phyloP scores from a whole-genome alignment of 2,113 vertebrate genomes.

The Paramormyrops kingsleyae region DNA sequence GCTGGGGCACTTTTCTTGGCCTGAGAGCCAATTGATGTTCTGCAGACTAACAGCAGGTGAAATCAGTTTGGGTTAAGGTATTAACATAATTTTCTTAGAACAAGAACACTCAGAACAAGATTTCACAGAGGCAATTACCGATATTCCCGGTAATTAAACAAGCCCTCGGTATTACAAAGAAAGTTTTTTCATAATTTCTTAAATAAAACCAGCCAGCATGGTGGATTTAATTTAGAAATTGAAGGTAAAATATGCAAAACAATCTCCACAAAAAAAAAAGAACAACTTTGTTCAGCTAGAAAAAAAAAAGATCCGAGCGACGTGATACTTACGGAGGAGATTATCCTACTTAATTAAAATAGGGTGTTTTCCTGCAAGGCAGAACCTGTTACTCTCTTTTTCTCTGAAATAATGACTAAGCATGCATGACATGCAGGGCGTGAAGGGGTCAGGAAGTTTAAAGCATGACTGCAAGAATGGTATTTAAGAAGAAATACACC shows the following conservation, averaged over 20 bases:
- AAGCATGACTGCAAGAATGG: not conserved
- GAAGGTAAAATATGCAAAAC: conserved; percentile 1
- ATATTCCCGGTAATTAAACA: not conserved
- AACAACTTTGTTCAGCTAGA: not conserved
- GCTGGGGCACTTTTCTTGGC: not conserved
- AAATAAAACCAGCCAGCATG: not conserved
- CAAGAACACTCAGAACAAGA: not conserved
- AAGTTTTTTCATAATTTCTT: not conserved
- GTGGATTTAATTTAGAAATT: not conserved
- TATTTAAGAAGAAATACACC: not conserved
- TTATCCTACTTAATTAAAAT: not conserved
- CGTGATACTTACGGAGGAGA: not conserved
- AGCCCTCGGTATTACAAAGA: not conserved
- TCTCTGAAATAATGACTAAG: not conserved
- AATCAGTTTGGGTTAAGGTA: not conserved
- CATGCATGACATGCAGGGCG: not conserved
- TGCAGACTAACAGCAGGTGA: not conserved
- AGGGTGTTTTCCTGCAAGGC: not conserved
- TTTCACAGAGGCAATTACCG: not conserved
- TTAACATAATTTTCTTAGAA: not conserved
- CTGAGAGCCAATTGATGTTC: not conserved
- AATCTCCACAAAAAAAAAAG: not conserved
- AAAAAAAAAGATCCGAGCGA: not conserved
- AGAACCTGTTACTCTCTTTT: not conserved
- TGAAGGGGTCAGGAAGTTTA: not conserved